phyloP scores from a whole-genome alignment of 2,113 vertebrate genomes.

The Prochilodus magdalenae region DNA sequence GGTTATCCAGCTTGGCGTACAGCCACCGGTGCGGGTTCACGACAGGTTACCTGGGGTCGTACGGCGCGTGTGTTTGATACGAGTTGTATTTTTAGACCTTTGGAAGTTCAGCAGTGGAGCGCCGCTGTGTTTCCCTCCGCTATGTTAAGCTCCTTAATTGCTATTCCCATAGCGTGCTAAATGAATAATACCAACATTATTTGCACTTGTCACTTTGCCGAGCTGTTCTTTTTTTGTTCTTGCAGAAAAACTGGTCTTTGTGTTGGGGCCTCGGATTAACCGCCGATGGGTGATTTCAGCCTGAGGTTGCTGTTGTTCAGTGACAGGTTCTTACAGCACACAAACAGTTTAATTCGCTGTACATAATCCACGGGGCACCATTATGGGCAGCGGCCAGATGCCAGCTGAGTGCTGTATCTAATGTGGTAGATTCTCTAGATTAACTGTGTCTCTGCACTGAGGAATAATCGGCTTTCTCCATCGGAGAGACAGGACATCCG shows the following conservation, averaged over 20 bases:
- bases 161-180: conserved; percentile 6
- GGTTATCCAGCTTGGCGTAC: neutral
- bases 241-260: conserved; percentile 1
- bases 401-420: conserved; percentile 61
- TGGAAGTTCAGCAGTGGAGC: neutral
- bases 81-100: neutral
- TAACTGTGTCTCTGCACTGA: conserved; percentile 56
- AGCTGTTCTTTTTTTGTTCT: neutral
- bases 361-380: conserved; percentile 69
- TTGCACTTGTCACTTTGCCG: neutral
- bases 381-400: conserved; percentile 58
- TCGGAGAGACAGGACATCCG: neutral
- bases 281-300: conserved; percentile 26
- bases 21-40: neutral
- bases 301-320: conserved; percentile 61
- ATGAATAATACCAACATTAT: neutral
- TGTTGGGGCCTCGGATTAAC: conserved; percentile 29
- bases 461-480: conserved; percentile 63
- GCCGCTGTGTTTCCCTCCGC: neutral
- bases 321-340: conserved; percentile 46
- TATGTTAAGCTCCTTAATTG: conserved; percentile 8
- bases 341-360: conserved; percentile 64
- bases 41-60: neutral
- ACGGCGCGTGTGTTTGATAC: neutral
- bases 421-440: conserved; percentile 69